Conservation (phyloP, 2,888 invertebrate genomes). For the Mythimna ferrago region DNA sequence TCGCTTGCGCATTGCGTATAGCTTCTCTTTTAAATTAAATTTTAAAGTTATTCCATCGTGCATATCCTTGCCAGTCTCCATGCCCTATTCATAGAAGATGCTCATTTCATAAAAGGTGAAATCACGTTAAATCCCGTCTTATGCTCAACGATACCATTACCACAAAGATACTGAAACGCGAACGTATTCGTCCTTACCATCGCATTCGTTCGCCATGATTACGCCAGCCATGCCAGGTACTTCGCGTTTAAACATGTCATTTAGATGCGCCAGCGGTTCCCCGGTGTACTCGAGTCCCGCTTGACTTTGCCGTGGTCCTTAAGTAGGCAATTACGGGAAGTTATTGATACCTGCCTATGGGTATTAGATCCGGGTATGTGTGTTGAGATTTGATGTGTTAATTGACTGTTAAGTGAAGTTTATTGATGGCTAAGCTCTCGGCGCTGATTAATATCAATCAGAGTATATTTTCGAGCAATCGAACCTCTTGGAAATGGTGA, state of each 20-base stretch:
- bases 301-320: slow-evolving; percentile 13
- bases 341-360: slow-evolving; percentile 18
- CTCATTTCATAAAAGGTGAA: neutral
- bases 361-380: slow-evolving; percentile 4
- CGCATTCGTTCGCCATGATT: slow-evolving; percentile 29
- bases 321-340: slow-evolving; percentile 52
- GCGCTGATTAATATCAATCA: slow-evolving; percentile 10
- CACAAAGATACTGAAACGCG: slow-evolving; percentile 20
- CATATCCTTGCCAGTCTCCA: neutral
- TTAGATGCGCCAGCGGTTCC: slow-evolving; percentile 46
- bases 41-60: neutral
- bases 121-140: neutral
- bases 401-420: slow-evolving; percentile 6
- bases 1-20: neutral
- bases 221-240: slow-evolving; percentile 12
- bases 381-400: slow-evolving; percentile 33
- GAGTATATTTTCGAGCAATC: neutral
- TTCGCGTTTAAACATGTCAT: slow-evolving; percentile 45
- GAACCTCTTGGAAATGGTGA: neutral
- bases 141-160: slow-evolving; percentile 5
- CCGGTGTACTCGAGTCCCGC: slow-evolving; percentile 40
- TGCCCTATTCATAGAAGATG: neutral
- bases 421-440: slow-evolving; percentile 17
- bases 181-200: slow-evolving; percentile 2
- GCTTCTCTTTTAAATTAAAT: neutral